phyloP scores from a whole-genome alignment of 2,113 vertebrate genomes.

The Labeo catla region DNA sequence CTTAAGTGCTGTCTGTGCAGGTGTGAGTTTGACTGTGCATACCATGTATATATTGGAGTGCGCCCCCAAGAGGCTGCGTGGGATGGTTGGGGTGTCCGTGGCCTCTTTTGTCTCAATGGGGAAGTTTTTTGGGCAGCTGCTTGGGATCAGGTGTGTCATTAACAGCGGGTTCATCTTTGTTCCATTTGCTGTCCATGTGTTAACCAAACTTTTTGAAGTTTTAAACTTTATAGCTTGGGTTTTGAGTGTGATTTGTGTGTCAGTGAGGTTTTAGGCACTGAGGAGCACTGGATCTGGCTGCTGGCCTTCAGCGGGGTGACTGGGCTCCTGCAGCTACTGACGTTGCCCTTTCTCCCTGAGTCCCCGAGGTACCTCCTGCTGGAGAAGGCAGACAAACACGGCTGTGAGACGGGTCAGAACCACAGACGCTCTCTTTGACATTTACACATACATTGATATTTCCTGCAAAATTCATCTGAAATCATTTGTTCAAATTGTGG shows the following conservation, averaged over 20 bases:
- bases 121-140: conserved; percentile 80
- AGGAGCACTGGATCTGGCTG: conserved; percentile 78
- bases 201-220: background rate
- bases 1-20: conserved; percentile 56
- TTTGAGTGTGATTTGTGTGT: conserved; percentile 41
- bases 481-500: background rate
- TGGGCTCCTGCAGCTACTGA: conserved; percentile 77
- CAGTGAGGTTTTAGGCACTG: conserved; percentile 81
- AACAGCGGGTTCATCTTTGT: background rate
- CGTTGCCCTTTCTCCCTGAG: conserved; percentile 82
- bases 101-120: conserved; percentile 72
- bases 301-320: conserved; percentile 72
- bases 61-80: conserved; percentile 73
- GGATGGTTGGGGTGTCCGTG: conserved; percentile 72
- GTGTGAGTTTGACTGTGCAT: conserved; percentile 72
- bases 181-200: background rate
- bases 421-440: background rate
- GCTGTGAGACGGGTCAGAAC: conserved; percentile 76
- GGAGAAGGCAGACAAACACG: conserved; percentile 74
- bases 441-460: background rate
- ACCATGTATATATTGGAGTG: conserved; percentile 78
- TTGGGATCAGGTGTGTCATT: conserved; percentile 81
- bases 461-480: background rate
- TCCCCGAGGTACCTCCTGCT: conserved; percentile 84
- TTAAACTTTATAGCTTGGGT: background rate